A percentile compares a stretch with the other conserved stretches of the same genome.
Evolutionary conservation across 2,797 vertebrate species (phyloP).

Genomic region (Peromyscus melanophrys): DNA sequence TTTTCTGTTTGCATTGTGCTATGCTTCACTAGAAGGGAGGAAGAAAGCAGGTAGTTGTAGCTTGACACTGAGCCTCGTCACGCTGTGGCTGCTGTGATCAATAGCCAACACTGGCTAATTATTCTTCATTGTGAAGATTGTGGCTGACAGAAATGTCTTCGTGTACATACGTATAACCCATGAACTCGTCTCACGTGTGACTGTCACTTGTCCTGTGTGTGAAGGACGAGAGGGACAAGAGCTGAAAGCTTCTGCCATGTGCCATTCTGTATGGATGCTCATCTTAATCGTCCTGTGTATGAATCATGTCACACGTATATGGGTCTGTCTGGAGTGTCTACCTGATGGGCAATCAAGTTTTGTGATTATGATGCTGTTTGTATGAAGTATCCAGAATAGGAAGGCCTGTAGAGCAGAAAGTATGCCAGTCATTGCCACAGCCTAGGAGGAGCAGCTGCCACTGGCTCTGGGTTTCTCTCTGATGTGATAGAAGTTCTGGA

Average conservation of each 20-base stretch:
- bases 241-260: not conserved
- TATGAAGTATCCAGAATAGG: too few species aligned
- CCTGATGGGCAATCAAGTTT: not conserved
- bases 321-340: not conserved
- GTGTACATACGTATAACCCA: not conserved
- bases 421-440: too few species aligned
- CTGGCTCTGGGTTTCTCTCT: too few species aligned
- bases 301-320: not conserved
- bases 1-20: not conserved
- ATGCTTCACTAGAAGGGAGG: not conserved
- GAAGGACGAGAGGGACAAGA: not conserved
- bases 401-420: too few species aligned
- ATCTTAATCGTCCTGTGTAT: not conserved
- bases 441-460: too few species aligned
- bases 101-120: not conserved
- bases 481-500: too few species aligned
- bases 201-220: too few species aligned
- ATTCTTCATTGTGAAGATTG: not conserved
- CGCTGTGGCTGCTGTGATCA: not conserved
- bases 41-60: not conserved
- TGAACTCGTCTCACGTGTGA: not conserved
- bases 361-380: not conserved
- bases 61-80: not conserved
- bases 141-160: constrained; percentile 27
- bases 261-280: not conserved